Evolutionary conservation across 92 coral and sea anemone species (phyloP).

Genomic region (Porites divaricata): DNA sequence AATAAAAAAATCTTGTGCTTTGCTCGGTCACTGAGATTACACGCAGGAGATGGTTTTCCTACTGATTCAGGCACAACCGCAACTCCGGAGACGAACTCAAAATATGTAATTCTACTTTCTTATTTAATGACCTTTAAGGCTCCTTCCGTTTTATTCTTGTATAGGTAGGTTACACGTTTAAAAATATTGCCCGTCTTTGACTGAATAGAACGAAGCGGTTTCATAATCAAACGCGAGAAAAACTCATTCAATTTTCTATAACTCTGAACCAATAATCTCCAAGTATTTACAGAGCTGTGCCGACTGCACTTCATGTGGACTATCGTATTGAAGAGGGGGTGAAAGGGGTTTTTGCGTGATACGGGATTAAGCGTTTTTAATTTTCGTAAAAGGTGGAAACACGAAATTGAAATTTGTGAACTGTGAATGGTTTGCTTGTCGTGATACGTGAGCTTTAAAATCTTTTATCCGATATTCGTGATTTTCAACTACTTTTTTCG

Average conservation of each 20-base stretch:
- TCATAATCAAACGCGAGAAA: neutral
- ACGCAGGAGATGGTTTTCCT: constrained; percentile 25
- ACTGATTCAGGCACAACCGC: neutral
- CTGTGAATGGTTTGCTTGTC: no score
- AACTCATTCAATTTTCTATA: neutral
- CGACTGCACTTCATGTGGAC: neutral
- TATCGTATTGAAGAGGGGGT: neutral
- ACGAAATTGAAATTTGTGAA: no score
- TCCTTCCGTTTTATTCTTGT: neutral
- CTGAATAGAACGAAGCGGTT: neutral
- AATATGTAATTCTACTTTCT: neutral
- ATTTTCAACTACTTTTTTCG: no score
- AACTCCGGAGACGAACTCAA: neutral
- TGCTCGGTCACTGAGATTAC: neutral
- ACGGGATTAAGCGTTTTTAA: no score
- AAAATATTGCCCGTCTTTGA: constrained; percentile 13
- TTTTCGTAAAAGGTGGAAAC: no score
- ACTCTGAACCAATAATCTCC: neutral
- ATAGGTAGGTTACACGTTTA: neutral
- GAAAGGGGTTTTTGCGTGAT: no score
- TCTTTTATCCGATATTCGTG: no score
- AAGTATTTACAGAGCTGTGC: neutral
- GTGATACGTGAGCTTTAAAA: no score
- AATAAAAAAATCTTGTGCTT: constrained; percentile 20
- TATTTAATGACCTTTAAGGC: neutral